Evolutionary conservation across 2,797 vertebrate species (phyloP).

Genomic region (Adelosebastes latens): DNA sequence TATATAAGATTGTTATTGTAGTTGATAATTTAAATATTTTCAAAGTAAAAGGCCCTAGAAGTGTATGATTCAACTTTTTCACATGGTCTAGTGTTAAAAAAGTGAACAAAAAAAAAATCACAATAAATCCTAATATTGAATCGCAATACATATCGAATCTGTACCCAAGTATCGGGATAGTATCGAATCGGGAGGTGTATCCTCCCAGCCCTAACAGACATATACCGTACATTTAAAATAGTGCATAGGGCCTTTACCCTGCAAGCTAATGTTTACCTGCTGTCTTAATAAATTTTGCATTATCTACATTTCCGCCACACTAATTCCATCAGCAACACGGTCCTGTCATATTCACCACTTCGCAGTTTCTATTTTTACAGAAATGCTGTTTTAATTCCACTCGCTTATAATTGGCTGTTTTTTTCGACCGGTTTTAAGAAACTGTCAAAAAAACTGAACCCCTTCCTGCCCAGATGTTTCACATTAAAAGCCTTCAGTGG

Average conservation of each 20-base stretch:
- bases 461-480: background rate
- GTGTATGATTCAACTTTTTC: no score
- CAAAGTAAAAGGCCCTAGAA: no score
- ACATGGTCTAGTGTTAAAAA: no score
- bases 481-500: background rate
- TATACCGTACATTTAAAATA: background rate
- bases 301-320: background rate
- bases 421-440: background rate
- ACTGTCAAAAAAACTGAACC: background rate
- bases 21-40: no score
- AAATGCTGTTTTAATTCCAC: background rate
- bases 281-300: background rate
- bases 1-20: no score
- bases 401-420: background rate
- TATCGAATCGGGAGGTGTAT: no score
- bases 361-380: background rate
- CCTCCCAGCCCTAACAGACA: accelerated
- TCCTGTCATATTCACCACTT: background rate
- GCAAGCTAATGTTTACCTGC: background rate
- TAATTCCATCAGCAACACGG: background rate
- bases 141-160: no score
- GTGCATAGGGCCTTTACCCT: background rate
- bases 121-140: no score
- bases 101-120: no score
- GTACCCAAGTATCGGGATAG: accelerated